Conservation (phyloP, 2,113 vertebrate species). For the Myotis davidii region DNA sequence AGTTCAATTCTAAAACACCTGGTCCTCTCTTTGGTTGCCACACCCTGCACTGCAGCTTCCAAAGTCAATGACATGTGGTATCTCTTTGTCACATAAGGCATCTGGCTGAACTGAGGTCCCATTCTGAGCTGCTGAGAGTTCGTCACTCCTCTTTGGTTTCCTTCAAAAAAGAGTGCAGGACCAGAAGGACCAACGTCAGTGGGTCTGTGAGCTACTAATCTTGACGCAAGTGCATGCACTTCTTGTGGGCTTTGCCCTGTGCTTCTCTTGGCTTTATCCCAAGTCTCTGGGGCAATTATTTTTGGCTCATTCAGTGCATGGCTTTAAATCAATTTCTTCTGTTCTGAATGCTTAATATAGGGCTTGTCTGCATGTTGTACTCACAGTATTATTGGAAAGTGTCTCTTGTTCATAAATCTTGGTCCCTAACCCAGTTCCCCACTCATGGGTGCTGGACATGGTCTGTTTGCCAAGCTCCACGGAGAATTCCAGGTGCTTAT, state of each 20-base stretch:
- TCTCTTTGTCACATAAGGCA: neutral
- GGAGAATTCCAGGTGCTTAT: neutral
- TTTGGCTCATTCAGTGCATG: conserved; percentile 53
- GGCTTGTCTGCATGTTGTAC: neutral
- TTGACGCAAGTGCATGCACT: neutral
- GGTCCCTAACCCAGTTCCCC: neutral
- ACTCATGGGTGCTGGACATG: neutral
- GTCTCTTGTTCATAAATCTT: neutral
- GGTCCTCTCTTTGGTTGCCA: neutral
- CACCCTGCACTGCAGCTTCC: fast-evolving
- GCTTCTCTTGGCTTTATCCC: conserved; percentile 44
- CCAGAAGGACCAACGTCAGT: neutral
- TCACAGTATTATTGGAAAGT: neutral
- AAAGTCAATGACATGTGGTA: neutral
- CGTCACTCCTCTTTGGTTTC: neutral
- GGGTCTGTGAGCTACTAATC: neutral
- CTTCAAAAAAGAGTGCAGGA: neutral
- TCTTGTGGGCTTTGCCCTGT: neutral
- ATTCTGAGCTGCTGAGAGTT: fast-evolving
- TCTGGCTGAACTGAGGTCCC: neutral
- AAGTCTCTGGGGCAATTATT: conserved; percentile 57
- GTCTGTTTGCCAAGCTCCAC: fast-evolving
- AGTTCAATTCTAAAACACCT: fast-evolving
- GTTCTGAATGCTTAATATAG: neutral
- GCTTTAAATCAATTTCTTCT: conserved; percentile 59